Evolutionary conservation across 2,888 invertebrate species (phyloP).

Genomic region (Athalia rosae): DNA sequence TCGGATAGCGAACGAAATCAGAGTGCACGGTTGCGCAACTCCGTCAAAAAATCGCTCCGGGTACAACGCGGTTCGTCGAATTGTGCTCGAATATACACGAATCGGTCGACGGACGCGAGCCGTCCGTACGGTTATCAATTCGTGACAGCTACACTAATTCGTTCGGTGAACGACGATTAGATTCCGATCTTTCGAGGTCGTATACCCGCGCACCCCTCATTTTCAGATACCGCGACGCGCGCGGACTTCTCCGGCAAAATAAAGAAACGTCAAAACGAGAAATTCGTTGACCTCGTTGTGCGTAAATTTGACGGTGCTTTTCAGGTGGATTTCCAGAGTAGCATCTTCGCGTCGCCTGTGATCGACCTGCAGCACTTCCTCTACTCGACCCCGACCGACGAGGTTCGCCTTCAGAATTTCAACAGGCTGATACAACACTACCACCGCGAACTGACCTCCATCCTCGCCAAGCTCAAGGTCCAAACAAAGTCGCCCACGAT

Average conservation of each 20-base stretch:
- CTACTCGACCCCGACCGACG: conserved; percentile 42
- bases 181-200: neutral
- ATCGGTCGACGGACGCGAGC: too few relatives aligned
- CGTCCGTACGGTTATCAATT: too few relatives aligned
- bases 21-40: too few relatives aligned
- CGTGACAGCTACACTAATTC: neutral
- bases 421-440: conserved; percentile 31
- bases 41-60: too few relatives aligned
- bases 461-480: conserved; percentile 17
- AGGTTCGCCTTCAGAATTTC: conserved; percentile 41
- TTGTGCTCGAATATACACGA: too few relatives aligned
- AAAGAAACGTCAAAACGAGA: neutral
- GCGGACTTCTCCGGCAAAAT: neutral
- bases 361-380: conserved; percentile 45
- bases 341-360: conserved; percentile 35
- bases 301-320: neutral
- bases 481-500: conserved; percentile 40
- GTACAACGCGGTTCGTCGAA: too few relatives aligned
- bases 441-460: conserved; percentile 21
- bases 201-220: too few relatives aligned
- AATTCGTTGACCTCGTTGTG: neutral
- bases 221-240: neutral
- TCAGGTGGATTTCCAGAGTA: conserved; percentile 39
- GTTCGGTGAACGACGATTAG: neutral
- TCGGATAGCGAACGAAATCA: too few relatives aligned